Evolutionary conservation across 2,888 invertebrate genomes (phyloP).

Genomic region (Callinectes sapidus): DNA sequence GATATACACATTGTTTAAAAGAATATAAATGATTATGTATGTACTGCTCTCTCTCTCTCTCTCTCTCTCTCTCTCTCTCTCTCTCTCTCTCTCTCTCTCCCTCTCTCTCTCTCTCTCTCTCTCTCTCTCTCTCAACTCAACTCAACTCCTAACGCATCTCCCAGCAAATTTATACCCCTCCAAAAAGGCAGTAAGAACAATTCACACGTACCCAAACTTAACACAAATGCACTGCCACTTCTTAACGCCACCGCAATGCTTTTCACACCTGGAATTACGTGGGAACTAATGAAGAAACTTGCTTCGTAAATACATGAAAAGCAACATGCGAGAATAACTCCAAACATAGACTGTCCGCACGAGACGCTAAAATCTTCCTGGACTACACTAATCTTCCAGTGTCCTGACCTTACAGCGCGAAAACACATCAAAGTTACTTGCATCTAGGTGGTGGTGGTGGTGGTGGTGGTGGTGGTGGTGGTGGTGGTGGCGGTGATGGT

Average conservation of each 20-base stretch:
- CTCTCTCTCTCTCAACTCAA: no score
- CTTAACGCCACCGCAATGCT: background rate
- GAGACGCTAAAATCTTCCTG: background rate
- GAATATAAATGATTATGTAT: background rate
- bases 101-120: slow-evolving; percentile 14
- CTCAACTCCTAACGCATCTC: background rate
- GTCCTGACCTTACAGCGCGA: background rate
- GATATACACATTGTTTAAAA: background rate
- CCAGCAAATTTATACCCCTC: background rate
- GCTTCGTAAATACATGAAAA: background rate
- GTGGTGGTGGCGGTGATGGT: no score
- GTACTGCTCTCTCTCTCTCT: background rate
- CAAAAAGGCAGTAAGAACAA: background rate
- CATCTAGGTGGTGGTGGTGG: no score
- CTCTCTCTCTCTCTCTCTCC: background rate
- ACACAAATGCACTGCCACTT: background rate
- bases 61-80: background rate
- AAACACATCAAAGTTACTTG: slow-evolving; percentile 1
- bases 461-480: no score
- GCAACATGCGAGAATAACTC: background rate
- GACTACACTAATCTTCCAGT: background rate
- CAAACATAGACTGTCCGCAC: background rate
- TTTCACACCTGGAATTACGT: background rate
- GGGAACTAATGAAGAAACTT: background rate
- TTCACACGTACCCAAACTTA: background rate